Conservation (phyloP, 2,113 vertebrate genomes). For the Urocynchramus pylzowi region DNA sequence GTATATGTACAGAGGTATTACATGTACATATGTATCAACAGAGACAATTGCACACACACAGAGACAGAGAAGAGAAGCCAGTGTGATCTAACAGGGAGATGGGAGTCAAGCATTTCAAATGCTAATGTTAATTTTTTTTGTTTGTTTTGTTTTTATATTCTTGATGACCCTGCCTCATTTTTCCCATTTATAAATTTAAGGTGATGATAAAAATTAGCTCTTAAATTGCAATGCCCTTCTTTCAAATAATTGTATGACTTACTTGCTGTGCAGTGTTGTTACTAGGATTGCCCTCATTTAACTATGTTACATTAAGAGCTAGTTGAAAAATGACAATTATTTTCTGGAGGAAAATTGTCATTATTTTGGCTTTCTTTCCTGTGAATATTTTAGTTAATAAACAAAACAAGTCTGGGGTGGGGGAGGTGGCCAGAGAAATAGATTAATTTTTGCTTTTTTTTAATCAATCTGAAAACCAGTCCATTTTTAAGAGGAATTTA, state of each 20-base stretch:
- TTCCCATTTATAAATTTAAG: constrained; percentile 2
- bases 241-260: not conserved
- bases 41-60: not conserved
- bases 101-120: not conserved
- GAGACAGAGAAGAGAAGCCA: constrained; percentile 17
- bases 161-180: not conserved
- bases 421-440: not conserved
- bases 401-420: not conserved
- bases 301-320: not conserved
- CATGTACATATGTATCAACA: constrained; percentile 10
- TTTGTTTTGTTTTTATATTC: not conserved
- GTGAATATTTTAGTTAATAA: constrained; percentile 19
- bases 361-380: constrained; percentile 38
- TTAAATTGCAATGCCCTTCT: not conserved
- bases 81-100: not conserved
- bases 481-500: constrained; percentile 21
- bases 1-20: not conserved
- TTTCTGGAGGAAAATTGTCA: constrained; percentile 2
- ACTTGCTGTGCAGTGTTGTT: not conserved
- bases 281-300: constrained; percentile 4
- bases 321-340: constrained; percentile 30
- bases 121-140: not conserved
- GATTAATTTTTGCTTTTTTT: constrained; percentile 39
- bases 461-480: constrained; percentile 8
- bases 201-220: constrained; percentile 5